Base-by-base conservation (phyloP, 1,140 invertebrate genomes). In the Phortica variegata region DNA sequence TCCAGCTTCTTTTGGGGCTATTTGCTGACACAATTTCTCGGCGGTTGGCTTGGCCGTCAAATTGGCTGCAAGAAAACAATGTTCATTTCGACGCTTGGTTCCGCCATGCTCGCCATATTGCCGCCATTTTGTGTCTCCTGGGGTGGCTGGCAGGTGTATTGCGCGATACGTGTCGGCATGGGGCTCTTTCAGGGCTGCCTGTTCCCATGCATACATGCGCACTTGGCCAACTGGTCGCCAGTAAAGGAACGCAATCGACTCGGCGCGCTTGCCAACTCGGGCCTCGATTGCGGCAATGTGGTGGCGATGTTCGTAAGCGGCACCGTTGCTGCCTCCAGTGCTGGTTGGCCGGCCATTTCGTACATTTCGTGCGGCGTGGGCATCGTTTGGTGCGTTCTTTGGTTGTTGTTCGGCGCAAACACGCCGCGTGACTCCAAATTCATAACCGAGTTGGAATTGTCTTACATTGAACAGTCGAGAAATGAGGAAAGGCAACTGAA, bases 291-390 rank as follows among this genome's bases (percentile, higher is more conserved):
- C 47, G 89, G 89, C 13, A 89, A 86, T 10, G 87, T 92, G 1
- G 60, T 90, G 2, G 80, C 84, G 6, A 80, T 91, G 78, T 65
- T 54, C 10, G 65, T 42, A 1, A 84, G 83, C n/a, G 90, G 89
- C 1, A 58, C 80, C 21, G 65, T 92, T 7, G 82, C 87, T 1
- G 79, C 77, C 2, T 84, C 84, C 0, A 39, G 44, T 0, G 47
- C 80, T 7, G 90, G 90, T 2, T 92, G 90, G 90, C 87, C 87
- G 0, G 78, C 83, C 23, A 84, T 89, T 7, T 92, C 90, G 65
- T 93, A 92, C 62, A 61, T 83, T 0, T 87, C 89, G 59, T 90
- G 90, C 32, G 77, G 60, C 2, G 33, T 84, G 1, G 80, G 83
- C 8, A 52, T 88, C 1, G 1, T 79, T 0, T 89, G 87, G 82